Evolutionary conservation across 2,888 invertebrate genomes (phyloP), one percentile per base, ranked within the genome.

Genomic region (Tinea trinotella): DNA sequence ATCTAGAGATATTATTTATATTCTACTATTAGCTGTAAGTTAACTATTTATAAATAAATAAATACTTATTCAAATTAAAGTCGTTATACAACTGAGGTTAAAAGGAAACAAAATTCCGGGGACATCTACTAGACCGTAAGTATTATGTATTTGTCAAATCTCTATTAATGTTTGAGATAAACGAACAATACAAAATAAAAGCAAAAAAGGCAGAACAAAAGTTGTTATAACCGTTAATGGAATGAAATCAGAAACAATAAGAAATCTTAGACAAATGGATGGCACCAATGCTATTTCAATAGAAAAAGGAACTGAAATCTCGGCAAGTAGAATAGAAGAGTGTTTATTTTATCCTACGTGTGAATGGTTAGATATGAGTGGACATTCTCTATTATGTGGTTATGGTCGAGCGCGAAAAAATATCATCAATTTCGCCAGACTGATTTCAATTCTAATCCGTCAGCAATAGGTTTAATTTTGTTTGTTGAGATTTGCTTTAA

Each of bases 251-350:
- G 69, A 68, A 77, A 82, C 81, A 82, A 81, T 75, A 73, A 71
- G 81, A 74, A 82, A 83, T 82, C 77, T 67, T 81, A 82, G 81
- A 81, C 79, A 71, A 79, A 76, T 74, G 75, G 74, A 70, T 69
- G 62, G 61, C 60, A 67, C 65, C 64, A 70, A 71, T 81, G 78
- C 81, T 83, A 76, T 83, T 80, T 73, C 75, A 76, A 74, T 69
- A 62, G 67, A 58, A 52, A 56, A 50, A 59, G 62, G 62, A 48
- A 20, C 48, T 40, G 40, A 40, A 50, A 12, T 18, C 15, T 50
- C 50, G 22, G 24, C 50, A 24, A 48, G 19, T 48, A 20, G 24
- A 24, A 24, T 50, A 24, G 50, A 24, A 50, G 50, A n/a, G 35
- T 74, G 65, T 81, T 80, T 77, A 64, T 71, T 68, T 70, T 76